A percentile compares a stretch with the other conserved stretches of the same genome.
Conservation (phyloP, 2,113 vertebrate genomes). For the Craseonycteris thonglongyai region DNA sequence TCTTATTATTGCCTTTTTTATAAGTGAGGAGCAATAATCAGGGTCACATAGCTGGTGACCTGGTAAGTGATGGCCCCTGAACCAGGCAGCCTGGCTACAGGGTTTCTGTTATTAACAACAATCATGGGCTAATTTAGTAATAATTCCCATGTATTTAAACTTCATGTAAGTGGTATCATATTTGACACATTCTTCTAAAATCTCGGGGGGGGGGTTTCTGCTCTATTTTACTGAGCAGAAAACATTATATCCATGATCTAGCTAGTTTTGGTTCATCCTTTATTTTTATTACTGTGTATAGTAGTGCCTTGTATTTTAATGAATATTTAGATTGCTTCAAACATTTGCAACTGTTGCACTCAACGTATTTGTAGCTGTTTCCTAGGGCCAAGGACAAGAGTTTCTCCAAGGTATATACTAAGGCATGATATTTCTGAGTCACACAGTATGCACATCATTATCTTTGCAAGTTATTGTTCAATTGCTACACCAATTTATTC, state of each 20-base stretch:
- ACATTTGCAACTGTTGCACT: background rate
- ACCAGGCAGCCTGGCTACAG: background rate
- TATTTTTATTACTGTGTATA: background rate
- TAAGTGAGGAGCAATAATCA: background rate
- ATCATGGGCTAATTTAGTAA: background rate
- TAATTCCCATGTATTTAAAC: background rate
- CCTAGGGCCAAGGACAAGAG: background rate
- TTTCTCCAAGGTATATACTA: background rate
- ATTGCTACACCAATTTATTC: background rate
- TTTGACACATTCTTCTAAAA: constrained; percentile 39
- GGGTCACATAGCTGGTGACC: background rate
- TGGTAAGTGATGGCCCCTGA: background rate
- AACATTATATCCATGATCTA: background rate
- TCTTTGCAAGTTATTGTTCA: background rate
- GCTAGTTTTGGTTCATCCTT: background rate
- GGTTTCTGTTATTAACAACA: background rate
- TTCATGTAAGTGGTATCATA: background rate
- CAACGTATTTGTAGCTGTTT: background rate
- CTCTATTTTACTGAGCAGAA: background rate
- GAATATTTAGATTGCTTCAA: constrained; percentile 22
- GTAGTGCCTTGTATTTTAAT: background rate
- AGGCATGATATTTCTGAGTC: background rate
- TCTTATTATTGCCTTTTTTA: background rate
- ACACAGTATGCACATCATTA: background rate
- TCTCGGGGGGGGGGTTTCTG: background rate